Percentiles rank a stretch among this genome's conserved stretches.
Conservation (phyloP, 2,113 vertebrate species). For the Heterotis niloticus region DNA sequence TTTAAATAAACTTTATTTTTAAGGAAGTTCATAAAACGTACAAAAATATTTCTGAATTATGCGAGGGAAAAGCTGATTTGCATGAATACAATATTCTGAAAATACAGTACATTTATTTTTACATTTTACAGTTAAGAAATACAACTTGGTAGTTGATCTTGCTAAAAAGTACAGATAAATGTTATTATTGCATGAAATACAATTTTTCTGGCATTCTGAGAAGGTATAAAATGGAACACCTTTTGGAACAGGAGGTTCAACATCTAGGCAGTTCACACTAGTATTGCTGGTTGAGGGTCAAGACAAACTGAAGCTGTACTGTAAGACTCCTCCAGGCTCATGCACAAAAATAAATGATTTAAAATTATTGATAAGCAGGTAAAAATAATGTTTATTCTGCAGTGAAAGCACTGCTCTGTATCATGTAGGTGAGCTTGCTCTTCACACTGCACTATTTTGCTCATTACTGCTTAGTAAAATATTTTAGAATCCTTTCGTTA, state of each 20-base stretch:
- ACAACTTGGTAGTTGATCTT: slow-evolving; percentile 2
- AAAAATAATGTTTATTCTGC: neutral
- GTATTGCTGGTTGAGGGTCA: too few relatives aligned
- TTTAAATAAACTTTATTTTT: slow-evolving; percentile 15
- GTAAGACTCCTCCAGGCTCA: neutral
- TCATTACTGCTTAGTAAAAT: neutral
- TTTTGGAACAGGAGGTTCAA: too few relatives aligned
- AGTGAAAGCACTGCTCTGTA: too few relatives aligned
- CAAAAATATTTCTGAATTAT: slow-evolving; percentile 10
- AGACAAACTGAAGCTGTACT: too few relatives aligned
- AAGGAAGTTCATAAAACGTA: neutral
- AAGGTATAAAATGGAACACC: too few relatives aligned
- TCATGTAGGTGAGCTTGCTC: too few relatives aligned
- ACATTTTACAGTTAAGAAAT: slow-evolving; percentile 17
- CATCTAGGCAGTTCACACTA: too few relatives aligned
- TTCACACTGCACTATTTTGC: too few relatives aligned
- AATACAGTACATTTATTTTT: slow-evolving; percentile 17
- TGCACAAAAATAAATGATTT: neutral
- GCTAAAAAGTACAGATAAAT: too few relatives aligned
- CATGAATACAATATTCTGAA: slow-evolving; percentile 10
- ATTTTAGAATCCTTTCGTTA: neutral
- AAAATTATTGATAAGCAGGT: neutral
- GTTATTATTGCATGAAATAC: too few relatives aligned
- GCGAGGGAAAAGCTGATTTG: neutral
- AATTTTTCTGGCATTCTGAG: too few relatives aligned